A percentile compares a stretch with the other conserved stretches of the same genome.
Evolutionary conservation across 2,113 vertebrate species (phyloP).

Genomic region (Sitta europaea): DNA sequence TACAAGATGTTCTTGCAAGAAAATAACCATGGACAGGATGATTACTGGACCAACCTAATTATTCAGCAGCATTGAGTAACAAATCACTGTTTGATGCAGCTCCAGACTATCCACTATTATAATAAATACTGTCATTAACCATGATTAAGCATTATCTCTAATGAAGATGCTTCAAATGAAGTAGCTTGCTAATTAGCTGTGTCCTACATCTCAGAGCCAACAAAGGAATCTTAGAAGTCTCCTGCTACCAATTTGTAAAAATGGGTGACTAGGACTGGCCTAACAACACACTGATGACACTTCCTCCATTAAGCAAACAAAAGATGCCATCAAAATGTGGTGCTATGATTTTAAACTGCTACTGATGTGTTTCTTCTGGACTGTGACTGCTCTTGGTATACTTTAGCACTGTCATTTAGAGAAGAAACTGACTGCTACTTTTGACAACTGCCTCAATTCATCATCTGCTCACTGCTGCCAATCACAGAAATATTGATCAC

Average conservation of each 20-base stretch:
- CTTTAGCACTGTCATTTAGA: neutral
- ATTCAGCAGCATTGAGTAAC: constrained; percentile 5
- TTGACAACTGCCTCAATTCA: neutral
- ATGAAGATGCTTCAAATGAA: constrained; percentile 37
- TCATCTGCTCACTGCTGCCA: neutral
- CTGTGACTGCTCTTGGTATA: neutral
- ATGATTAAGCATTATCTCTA: constrained; percentile 41
- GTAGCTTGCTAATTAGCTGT: neutral
- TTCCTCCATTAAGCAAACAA: neutral
- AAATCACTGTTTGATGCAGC: constrained; percentile 24
- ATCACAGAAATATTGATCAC: neutral
- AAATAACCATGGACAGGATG: neutral
- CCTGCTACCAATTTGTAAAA: neutral
- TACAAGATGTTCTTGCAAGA: neutral
- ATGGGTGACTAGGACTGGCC: neutral
- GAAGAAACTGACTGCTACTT: neutral
- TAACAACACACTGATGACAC: neutral
- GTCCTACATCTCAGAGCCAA: constrained; percentile 1
- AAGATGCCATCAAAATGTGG: neutral
- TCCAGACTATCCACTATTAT: constrained; percentile 11
- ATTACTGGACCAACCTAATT: neutral
- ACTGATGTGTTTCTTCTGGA: neutral
- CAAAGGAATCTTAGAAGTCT: constrained; percentile 5
- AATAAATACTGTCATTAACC: constrained; percentile 46
- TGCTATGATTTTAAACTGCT: neutral